These are phyloP conservation scores for Homarus americanus DNA, from an alignment of 1,140 invertebrate genomes.

Conservation along the genomic window DNA sequence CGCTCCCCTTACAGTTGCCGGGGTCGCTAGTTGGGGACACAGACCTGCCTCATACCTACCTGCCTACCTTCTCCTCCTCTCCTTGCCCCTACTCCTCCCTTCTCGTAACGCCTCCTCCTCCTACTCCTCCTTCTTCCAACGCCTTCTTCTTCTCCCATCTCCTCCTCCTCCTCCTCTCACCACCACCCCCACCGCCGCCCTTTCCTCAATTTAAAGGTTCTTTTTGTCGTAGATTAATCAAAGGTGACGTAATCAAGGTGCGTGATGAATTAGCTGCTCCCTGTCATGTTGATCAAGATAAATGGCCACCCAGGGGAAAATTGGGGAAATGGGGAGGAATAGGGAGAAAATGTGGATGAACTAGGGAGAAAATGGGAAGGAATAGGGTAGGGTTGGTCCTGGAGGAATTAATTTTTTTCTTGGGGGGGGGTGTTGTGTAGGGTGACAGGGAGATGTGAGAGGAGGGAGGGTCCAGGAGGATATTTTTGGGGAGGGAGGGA, in stretches of 20 bases:
- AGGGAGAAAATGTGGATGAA: not conserved
- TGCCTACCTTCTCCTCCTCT: too few relatives aligned
- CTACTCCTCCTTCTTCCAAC: too few relatives aligned
- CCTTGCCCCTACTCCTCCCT: too few relatives aligned
- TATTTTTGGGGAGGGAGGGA: not conserved
- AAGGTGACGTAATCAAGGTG: constrained; percentile 1
- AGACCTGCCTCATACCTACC: too few relatives aligned
- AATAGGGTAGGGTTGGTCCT: too few relatives aligned
- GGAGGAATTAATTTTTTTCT: not conserved
- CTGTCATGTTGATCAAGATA: not conserved
- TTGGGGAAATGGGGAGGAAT: not conserved
- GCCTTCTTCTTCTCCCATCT: too few relatives aligned
- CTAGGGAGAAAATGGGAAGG: too few relatives aligned
- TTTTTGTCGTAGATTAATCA: not conserved
- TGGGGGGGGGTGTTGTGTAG: not conserved
- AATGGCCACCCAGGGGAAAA: not conserved
- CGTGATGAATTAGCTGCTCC: not conserved
- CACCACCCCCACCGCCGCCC: too few relatives aligned
- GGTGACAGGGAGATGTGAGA: not conserved
- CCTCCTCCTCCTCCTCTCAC: too few relatives aligned
- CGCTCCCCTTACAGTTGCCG: not conserved
- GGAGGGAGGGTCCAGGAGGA: not conserved
- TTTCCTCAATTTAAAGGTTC: too few relatives aligned
- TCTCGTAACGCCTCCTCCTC: too few relatives aligned
- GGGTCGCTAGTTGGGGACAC: not conserved